Base-by-base conservation (phyloP, 2,888 invertebrate species). In the Chouioia cunea region DNA sequence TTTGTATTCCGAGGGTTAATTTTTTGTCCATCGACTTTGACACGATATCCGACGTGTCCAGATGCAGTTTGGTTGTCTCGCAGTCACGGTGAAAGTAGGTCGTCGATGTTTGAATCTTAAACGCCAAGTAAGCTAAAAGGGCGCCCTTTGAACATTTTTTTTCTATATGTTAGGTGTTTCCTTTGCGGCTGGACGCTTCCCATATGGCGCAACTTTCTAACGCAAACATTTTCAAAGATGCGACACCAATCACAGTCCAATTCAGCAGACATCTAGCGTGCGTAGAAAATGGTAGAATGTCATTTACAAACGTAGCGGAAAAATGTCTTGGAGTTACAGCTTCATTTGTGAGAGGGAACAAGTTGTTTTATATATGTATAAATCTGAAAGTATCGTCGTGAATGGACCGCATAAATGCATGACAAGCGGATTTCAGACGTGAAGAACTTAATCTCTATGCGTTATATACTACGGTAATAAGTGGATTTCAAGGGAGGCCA, bases 81-180 rank as follows among this genome's bases (percentile, higher is more conserved):
- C 16, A 8, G 47, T 48, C 57, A 48, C 75, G 75, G 78, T 73
- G 81, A 81, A 81, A 80, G 79, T 80, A 74, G 79, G 77, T 75
- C 75, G 36, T 36, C 36, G 36, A n/a, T n/a, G n/a, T n/a, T n/a
- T n/a, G 77, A 73, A 69, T 78, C 76, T 76, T 67, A 67, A 66
- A 76, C 65, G 53, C 53, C 50, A 27, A 65, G 47, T 75, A 65
- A 63, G 70, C 76, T 65, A 54, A 20, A 59, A 47, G 20, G 58
- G 50, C n/a, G n/a, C 4, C 69, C 15, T 65, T 46, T 48, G 56
- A 63, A 20, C 53, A 62, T 68, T 69, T 65, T 71, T 72, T 73
- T 73, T 70, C 53, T 63, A 57, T 22, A 52, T 52, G 53, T 27
- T 27, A 20, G 8, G n/a, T 18, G 23, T 23, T 27, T 20, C 23